A percentile compares a stretch with the other conserved stretches of the same genome.
phyloP scores from a whole-genome alignment of 2,888 invertebrate genomes.

The Brachycybe producta region DNA sequence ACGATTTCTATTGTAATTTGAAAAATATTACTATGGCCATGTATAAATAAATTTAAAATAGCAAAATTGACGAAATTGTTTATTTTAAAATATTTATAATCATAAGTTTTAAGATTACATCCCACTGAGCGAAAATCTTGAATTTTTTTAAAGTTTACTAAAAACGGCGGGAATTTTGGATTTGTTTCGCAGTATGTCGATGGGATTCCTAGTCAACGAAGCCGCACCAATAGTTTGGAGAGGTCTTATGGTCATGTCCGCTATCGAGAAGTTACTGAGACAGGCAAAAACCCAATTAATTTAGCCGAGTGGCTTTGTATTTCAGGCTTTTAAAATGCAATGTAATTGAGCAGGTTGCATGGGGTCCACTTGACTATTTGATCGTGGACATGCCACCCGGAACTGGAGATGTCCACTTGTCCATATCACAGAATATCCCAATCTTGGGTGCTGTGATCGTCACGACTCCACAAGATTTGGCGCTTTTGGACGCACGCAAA shows the following conservation, averaged over 20 bases:
- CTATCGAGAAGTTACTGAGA: constrained; percentile 66
- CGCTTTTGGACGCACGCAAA: constrained; percentile 69
- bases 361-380: constrained; percentile 76
- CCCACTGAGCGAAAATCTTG: too few species aligned
- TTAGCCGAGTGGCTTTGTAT: not conserved
- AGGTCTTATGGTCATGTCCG: constrained; percentile 93
- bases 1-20: too few species aligned
- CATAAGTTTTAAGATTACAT: too few species aligned
- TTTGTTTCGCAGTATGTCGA: constrained; percentile 61
- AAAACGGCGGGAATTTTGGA: too few species aligned
- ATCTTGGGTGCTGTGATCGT: constrained; percentile 64
- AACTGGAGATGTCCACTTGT: constrained; percentile 88
- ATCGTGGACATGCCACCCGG: constrained; percentile 93
- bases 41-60: too few species aligned
- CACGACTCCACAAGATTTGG: constrained; percentile 81
- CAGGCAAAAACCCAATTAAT: constrained; percentile 37
- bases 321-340: not conserved
- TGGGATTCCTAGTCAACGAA: constrained; percentile 80
- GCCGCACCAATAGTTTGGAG: constrained; percentile 84
- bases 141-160: too few species aligned
- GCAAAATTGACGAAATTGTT: too few species aligned
- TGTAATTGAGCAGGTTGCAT: constrained; percentile 47
- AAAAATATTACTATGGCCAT: too few species aligned
- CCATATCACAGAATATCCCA: constrained; percentile 75
- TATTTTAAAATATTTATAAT: too few species aligned